Evolutionary conservation across 2,888 invertebrate species (phyloP).

Genomic region (Hecatera dysodea): DNA sequence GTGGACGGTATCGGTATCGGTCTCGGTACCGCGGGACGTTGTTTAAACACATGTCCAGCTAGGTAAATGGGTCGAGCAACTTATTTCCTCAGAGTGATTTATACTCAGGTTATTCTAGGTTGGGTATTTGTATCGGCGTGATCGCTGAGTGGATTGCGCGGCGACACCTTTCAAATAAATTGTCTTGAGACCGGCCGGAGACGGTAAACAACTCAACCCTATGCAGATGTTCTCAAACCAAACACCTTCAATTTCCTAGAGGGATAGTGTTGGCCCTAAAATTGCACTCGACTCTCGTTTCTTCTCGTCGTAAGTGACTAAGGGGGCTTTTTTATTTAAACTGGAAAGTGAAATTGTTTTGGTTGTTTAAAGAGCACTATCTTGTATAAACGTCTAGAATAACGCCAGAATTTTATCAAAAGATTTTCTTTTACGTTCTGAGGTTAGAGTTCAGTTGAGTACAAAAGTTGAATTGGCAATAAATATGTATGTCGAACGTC

Average conservation of each 20-base stretch:
- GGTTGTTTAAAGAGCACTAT: slow-evolving; percentile 68
- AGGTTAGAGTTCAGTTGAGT: slow-evolving; percentile 21
- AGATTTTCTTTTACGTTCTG: slow-evolving; percentile 3
- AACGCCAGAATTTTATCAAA: slow-evolving; percentile 22
- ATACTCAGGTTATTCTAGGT: slow-evolving; percentile 80
- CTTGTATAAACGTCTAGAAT: slow-evolving; percentile 57
- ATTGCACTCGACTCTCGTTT: slow-evolving; percentile 80
- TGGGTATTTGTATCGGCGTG: slow-evolving; percentile 81
- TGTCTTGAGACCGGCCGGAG: slow-evolving; percentile 86
- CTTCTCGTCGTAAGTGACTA: slow-evolving; percentile 74
- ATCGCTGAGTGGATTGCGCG: slow-evolving; percentile 88
- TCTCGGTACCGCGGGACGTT: slow-evolving; percentile 65
- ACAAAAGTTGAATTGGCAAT: slow-evolving; percentile 41
- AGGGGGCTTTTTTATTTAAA: slow-evolving; percentile 80
- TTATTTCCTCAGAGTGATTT: slow-evolving; percentile 86
- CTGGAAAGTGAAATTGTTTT: slow-evolving; percentile 78
- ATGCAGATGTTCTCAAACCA: slow-evolving; percentile 87
- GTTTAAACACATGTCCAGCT: slow-evolving; percentile 80
- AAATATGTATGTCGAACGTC: slow-evolving; percentile 67
- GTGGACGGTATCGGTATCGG: slow-evolving; percentile 53
- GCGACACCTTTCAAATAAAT: slow-evolving; percentile 90
- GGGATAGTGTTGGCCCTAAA: slow-evolving; percentile 78
- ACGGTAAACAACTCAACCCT: slow-evolving; percentile 87
- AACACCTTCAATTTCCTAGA: slow-evolving; percentile 83
- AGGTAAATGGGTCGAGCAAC: slow-evolving; percentile 80